Evolutionary conservation across 2,888 invertebrate species (phyloP).

Genomic region (Cheilosia vulpina): DNA sequence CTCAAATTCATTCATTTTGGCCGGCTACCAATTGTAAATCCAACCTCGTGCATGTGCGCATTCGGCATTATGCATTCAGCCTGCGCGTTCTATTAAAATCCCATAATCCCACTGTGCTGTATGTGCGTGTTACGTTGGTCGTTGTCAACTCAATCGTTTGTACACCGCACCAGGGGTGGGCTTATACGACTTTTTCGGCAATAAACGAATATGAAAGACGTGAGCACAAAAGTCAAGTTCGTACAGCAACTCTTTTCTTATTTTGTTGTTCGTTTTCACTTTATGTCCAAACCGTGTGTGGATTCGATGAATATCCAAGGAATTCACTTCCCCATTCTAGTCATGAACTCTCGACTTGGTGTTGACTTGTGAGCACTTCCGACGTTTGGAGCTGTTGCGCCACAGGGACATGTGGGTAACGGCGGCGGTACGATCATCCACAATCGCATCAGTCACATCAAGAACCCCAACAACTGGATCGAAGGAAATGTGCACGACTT

Average conservation of each 20-base stretch:
- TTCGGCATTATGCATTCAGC: conserved; percentile 46
- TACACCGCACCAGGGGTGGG: conserved; percentile 15
- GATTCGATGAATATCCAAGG: conserved; percentile 16
- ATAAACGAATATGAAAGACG: conserved; percentile 15
- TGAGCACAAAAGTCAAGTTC: conserved; percentile 37
- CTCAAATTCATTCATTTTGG: conserved; percentile 44
- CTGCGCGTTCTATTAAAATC: conserved; percentile 57
- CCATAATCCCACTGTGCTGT: conserved; percentile 50
- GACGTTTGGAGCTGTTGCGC: conserved; percentile 25
- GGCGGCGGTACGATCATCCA: conserved; percentile 3
- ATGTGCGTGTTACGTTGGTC: conserved; percentile 55
- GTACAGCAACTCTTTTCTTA: conserved; percentile 47
- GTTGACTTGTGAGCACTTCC: conserved; percentile 48
- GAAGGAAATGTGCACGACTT: conserved; percentile 63
- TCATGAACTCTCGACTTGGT: conserved; percentile 30
- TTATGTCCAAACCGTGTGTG: conserved; percentile 16
- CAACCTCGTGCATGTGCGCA: background rate
- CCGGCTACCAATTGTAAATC: conserved; percentile 27
- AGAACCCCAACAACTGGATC: conserved; percentile 43
- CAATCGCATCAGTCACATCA: conserved; percentile 61
- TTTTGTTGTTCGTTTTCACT: background rate
- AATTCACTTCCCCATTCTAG: conserved; percentile 25
- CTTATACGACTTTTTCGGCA: conserved; percentile 43
- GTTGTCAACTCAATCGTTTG: conserved; percentile 28
- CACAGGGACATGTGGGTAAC: background rate